Evolutionary conservation across 2,888 invertebrate genomes (phyloP).

Genomic region (Syritta pipiens): DNA sequence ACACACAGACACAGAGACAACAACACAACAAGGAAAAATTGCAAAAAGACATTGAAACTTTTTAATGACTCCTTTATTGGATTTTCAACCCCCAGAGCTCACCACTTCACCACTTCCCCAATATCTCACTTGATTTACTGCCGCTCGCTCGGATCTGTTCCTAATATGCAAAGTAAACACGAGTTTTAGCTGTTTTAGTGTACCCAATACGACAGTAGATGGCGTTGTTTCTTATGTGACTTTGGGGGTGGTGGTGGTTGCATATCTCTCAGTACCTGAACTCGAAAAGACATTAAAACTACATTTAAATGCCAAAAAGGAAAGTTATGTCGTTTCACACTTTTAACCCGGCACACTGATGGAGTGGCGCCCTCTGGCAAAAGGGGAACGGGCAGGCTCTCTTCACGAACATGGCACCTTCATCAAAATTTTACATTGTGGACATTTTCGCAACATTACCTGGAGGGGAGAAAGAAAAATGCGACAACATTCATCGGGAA

Average conservation of each 20-base stretch:
- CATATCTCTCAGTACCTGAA: slow-evolving; percentile 23
- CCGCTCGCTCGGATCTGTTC: slow-evolving; percentile 5
- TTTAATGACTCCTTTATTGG: slow-evolving; percentile 61
- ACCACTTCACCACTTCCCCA: not conserved
- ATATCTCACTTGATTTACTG: slow-evolving; percentile 38
- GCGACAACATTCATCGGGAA: not conserved
- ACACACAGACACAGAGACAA: not conserved
- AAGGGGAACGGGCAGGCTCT: too few relatives aligned
- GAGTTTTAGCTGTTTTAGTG: slow-evolving; percentile 23
- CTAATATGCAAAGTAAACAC: slow-evolving; percentile 37
- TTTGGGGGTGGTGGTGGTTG: slow-evolving; percentile 5
- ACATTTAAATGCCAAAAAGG: slow-evolving; percentile 65
- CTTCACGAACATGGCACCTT: slow-evolving; percentile 12
- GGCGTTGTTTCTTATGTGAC: slow-evolving; percentile 1
- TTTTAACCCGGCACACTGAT: slow-evolving; percentile 27
- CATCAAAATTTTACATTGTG: slow-evolving; percentile 58
- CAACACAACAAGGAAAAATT: too few relatives aligned
- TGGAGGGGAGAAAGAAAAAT: too few relatives aligned
- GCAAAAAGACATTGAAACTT: slow-evolving; percentile 57
- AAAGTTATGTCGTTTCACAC: slow-evolving; percentile 60
- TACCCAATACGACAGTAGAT: not conserved
- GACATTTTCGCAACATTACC: slow-evolving; percentile 47
- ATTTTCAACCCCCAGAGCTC: not conserved
- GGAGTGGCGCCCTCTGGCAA: not conserved
- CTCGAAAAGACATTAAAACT: slow-evolving; percentile 65